phyloP scores from a whole-genome alignment of 1,140 invertebrate species.

The Hylaeus volcanicus region DNA sequence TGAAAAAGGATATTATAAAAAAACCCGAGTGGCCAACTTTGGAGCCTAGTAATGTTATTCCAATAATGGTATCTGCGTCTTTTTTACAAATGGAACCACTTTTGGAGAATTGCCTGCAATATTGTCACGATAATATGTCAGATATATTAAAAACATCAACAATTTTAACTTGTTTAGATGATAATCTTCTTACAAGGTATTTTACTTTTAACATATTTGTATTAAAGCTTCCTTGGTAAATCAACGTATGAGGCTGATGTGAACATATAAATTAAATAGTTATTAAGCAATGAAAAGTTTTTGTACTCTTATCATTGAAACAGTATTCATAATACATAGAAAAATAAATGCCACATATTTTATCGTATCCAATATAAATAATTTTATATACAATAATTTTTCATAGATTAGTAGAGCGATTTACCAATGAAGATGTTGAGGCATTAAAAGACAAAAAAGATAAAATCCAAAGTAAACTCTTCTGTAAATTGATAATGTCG shows the following conservation, averaged over 20 bases:
- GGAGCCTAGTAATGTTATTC: constrained; percentile 92
- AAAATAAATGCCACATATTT: too few species aligned
- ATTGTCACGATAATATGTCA: constrained; percentile 89
- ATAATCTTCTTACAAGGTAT: constrained; percentile 86
- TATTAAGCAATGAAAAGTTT: too few species aligned
- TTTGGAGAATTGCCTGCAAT: constrained; percentile 89
- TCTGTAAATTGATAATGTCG: constrained; percentile 89
- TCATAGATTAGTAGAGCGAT: constrained; percentile 87
- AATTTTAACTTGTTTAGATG: constrained; percentile 91
- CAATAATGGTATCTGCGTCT: constrained; percentile 94
- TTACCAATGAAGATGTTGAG: constrained; percentile 90
- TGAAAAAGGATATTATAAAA: constrained; percentile 86
- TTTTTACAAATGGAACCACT: constrained; percentile 96
- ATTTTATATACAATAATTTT: constrained; percentile 33
- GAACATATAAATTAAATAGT: too few species aligned
- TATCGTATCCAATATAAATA: too few species aligned
- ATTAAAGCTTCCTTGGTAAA: constrained; percentile 13
- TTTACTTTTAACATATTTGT: constrained; percentile 3
- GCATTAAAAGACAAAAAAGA: constrained; percentile 89
- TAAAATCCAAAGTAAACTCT: constrained; percentile 90
- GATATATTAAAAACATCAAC: constrained; percentile 89
- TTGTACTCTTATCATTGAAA: too few species aligned
- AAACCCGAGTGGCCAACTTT: constrained; percentile 87
- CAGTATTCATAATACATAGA: too few species aligned
- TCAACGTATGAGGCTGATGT: too few species aligned